A percentile compares a stretch with the other conserved stretches of the same genome.
phyloP scores from a whole-genome alignment of 2,797 vertebrate species.

The Eidolon dupreanum region DNA sequence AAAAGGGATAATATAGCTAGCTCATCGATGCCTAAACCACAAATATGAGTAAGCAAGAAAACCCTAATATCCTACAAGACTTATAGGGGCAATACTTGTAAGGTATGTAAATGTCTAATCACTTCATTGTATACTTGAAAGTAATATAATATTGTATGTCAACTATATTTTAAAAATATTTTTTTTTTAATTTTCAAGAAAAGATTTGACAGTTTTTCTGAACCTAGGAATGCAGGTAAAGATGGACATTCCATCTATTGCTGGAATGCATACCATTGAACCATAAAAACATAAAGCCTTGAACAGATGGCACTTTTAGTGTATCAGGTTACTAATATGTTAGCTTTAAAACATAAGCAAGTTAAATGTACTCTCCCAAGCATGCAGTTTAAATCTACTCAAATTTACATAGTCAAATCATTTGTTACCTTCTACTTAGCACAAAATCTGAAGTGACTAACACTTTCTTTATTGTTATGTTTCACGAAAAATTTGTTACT shows the following conservation, averaged over 20 bases:
- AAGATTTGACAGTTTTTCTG: neutral
- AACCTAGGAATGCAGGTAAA: neutral
- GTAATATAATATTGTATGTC: neutral
- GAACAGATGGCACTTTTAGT: neutral
- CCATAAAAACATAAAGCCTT: neutral
- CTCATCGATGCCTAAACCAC: neutral
- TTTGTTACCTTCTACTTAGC: neutral
- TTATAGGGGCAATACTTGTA: neutral
- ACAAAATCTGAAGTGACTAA: neutral
- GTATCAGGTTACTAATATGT: neutral
- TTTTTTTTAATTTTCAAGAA: neutral
- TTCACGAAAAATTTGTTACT: neutral
- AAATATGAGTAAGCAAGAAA: neutral
- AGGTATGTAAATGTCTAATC: neutral
- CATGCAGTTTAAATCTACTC: neutral
- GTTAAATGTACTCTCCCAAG: neutral
- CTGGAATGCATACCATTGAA: neutral
- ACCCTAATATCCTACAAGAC: neutral
- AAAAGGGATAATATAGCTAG: neutral
- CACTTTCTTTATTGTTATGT: neutral
- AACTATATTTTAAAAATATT: neutral
- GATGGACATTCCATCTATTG: neutral
- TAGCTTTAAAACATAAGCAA: neutral
- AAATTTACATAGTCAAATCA: neutral
- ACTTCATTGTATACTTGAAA: neutral